A percentile compares a stretch with the other conserved stretches of the same genome.
Evolutionary conservation across 2,113 vertebrate species (phyloP).

Genomic region (Meleagris gallopavo): DNA sequence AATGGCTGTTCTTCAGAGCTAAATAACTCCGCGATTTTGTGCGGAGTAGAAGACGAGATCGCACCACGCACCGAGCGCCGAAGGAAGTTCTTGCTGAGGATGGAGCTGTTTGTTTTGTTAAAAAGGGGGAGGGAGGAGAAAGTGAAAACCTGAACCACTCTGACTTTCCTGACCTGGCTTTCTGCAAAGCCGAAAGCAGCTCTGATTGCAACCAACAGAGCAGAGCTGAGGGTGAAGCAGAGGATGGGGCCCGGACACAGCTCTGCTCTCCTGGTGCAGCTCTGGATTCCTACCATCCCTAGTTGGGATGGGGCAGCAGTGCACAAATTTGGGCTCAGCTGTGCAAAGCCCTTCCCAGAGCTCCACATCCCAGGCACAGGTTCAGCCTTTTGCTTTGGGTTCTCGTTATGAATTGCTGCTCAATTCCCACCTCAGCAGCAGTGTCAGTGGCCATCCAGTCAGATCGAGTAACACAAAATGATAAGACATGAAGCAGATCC

Average conservation of each 20-base stretch:
- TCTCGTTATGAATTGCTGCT: background rate
- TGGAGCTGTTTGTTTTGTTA: constrained; percentile 57
- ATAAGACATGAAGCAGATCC: constrained; percentile 68
- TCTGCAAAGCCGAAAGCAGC: constrained; percentile 18
- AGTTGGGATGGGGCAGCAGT: too few species aligned
- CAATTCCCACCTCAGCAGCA: background rate
- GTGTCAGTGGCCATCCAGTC: constrained; percentile 28
- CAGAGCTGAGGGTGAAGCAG: background rate
- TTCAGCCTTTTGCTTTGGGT: background rate
- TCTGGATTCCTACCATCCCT: too few species aligned
- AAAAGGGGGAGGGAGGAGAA: background rate
- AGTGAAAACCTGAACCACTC: constrained; percentile 9
- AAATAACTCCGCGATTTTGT: constrained; percentile 5
- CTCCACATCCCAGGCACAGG: background rate
- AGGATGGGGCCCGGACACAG: too few species aligned
- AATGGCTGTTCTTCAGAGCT: constrained; percentile 50
- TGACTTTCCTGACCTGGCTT: constrained; percentile 1
- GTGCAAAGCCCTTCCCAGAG: background rate
- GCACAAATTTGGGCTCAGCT: too few species aligned
- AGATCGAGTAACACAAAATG: constrained; percentile 18
- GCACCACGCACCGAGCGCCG: background rate
- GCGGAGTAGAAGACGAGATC: constrained; percentile 43
- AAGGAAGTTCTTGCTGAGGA: background rate
- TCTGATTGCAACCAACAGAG: background rate
- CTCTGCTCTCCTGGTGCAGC: too few species aligned